Evolutionary conservation across 2,113 vertebrate species (phyloP).

Genomic region (Pelvicachromis taeniatus): DNA sequence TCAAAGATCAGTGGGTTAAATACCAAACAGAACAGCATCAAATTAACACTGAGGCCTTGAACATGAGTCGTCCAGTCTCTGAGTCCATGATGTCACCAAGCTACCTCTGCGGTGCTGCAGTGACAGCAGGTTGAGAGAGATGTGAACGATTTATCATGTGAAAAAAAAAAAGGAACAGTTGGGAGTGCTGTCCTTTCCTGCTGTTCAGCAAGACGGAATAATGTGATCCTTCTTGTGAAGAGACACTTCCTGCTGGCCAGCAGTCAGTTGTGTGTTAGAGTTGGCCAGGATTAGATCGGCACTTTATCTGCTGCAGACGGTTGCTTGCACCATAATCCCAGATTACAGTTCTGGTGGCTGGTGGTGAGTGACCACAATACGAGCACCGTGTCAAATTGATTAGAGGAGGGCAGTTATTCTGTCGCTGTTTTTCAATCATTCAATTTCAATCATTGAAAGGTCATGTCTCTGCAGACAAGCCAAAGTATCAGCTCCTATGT

Average conservation of each 20-base stretch:
- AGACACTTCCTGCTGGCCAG: not conserved
- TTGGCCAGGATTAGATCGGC: slow-evolving; percentile 54
- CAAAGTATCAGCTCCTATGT: too few relatives aligned
- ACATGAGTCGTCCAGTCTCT: not conserved
- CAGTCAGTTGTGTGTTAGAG: slow-evolving; percentile 12
- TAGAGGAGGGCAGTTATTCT: not conserved
- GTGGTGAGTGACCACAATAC: not conserved
- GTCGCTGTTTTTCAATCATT: not conserved
- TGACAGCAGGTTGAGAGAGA: not conserved
- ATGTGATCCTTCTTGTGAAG: not conserved
- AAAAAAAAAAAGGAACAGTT: not conserved
- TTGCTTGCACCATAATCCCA: slow-evolving; percentile 53
- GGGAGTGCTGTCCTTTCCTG: not conserved
- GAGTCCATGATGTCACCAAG: not conserved
- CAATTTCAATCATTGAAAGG: too few relatives aligned
- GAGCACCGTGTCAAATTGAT: not conserved
- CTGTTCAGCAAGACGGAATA: not conserved
- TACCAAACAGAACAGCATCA: not conserved
- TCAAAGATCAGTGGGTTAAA: not conserved
- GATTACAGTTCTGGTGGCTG: slow-evolving; percentile 47
- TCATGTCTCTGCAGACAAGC: too few relatives aligned
- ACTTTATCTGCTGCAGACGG: slow-evolving; percentile 9
- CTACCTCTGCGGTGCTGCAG: not conserved
- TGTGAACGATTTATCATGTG: not conserved
- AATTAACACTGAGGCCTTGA: not conserved